Evolutionary conservation across 2,888 invertebrate species (phyloP).

Genomic region (Clostera curtula): DNA sequence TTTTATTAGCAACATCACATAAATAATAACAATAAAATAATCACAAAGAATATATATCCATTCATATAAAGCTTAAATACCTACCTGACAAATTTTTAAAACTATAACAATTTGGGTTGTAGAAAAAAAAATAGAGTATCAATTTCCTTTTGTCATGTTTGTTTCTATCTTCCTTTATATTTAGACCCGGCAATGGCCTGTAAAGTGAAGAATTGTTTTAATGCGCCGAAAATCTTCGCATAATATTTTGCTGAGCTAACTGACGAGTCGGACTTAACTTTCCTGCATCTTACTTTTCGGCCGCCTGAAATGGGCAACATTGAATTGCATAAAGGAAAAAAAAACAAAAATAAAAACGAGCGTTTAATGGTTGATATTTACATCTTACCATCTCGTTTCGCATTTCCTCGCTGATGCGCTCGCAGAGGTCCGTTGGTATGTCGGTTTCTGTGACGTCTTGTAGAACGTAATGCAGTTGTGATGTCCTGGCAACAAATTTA

Average conservation of each 20-base stretch:
- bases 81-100: slow-evolving; percentile 43
- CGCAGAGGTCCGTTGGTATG: slow-evolving; percentile 92
- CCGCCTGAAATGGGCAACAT: slow-evolving; percentile 61
- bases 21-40: slow-evolving; percentile 59
- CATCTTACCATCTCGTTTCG: slow-evolving; percentile 89
- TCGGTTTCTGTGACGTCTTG: slow-evolving; percentile 93
- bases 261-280: slow-evolving; percentile 63
- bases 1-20: slow-evolving; percentile 58
- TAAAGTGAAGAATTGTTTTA: slow-evolving; percentile 71
- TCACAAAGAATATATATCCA: slow-evolving; percentile 48
- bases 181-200: slow-evolving; percentile 66
- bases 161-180: slow-evolving; percentile 58
- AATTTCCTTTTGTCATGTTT: slow-evolving; percentile 12
- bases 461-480: slow-evolving; percentile 87
- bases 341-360: slow-evolving; percentile 27
- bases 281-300: slow-evolving; percentile 69
- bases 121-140: slow-evolving; percentile 9
- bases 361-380: slow-evolving; percentile 53
- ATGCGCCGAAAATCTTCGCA: slow-evolving; percentile 63
- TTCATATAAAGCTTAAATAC: slow-evolving; percentile 39
- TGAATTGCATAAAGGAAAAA: slow-evolving; percentile 38
- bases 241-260: slow-evolving; percentile 61
- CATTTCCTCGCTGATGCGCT: slow-evolving; percentile 93
- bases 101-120: slow-evolving; percentile 22
- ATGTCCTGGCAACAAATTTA: slow-evolving; percentile 75